Evolutionary conservation across 1,140 invertebrate species (phyloP).

Genomic region (Drosophila kanapiae): DNA sequence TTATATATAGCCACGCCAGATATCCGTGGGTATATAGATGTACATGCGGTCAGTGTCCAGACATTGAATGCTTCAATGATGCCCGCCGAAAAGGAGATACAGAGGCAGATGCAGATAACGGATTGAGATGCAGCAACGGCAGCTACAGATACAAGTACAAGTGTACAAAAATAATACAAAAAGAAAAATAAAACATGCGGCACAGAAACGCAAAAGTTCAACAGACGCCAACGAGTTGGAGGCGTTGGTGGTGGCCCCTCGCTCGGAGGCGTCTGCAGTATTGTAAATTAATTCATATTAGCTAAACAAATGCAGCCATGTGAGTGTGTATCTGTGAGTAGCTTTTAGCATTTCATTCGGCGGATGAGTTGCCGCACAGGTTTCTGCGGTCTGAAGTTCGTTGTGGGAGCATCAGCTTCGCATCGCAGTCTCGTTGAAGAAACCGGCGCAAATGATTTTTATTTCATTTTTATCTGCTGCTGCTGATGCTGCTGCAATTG

Average conservation of each 20-base stretch:
- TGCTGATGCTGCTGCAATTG: slow-evolving; percentile 39
- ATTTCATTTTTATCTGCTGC: slow-evolving; percentile 34
- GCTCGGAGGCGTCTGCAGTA: slow-evolving; percentile 62
- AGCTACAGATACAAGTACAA: slow-evolving; percentile 34
- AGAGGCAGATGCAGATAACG: slow-evolving; percentile 11
- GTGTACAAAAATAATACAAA: background rate
- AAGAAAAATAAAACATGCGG: slow-evolving; percentile 27
- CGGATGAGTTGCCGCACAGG: slow-evolving; percentile 74
- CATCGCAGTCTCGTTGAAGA: slow-evolving; percentile 48
- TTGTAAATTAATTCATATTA: slow-evolving; percentile 84
- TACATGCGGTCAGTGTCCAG: slow-evolving; percentile 75
- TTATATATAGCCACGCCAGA: slow-evolving; percentile 29
- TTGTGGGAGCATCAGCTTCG: slow-evolving; percentile 70
- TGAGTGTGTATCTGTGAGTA: slow-evolving; percentile 54
- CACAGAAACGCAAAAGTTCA: slow-evolving; percentile 78
- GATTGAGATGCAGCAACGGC: slow-evolving; percentile 18
- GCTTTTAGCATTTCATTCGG: slow-evolving; percentile 81
- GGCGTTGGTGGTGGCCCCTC: slow-evolving; percentile 27
- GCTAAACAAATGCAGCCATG: slow-evolving; percentile 75
- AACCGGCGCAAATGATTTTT: slow-evolving; percentile 78
- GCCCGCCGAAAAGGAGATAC: slow-evolving; percentile 50
- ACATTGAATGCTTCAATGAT: slow-evolving; percentile 79
- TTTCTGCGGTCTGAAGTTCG: slow-evolving; percentile 74
- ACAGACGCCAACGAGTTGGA: slow-evolving; percentile 61
- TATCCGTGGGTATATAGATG: slow-evolving; percentile 20